Conservation (phyloP, 2,797 vertebrate species). For the Knipowitschia caucasica region DNA sequence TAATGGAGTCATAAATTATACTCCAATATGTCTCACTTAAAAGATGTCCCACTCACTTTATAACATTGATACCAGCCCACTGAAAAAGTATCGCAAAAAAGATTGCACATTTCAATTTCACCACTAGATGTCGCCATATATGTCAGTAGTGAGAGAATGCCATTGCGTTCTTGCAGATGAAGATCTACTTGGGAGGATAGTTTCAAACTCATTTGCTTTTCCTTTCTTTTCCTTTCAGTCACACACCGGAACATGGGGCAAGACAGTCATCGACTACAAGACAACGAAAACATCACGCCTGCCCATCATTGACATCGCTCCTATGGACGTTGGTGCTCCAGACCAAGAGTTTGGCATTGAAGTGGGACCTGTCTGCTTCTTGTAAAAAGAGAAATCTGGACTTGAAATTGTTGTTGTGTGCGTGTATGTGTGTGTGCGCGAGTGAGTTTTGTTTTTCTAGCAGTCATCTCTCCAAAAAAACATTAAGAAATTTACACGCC, state of each 20-base stretch:
- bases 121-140: neutral
- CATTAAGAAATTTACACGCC: slow-evolving; percentile 64
- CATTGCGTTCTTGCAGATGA: too few relatives aligned
- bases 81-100: too few relatives aligned
- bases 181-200: neutral
- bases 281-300: slow-evolving; percentile 97
- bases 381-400: slow-evolving; percentile 98
- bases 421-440: slow-evolving; percentile 53
- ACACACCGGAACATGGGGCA: slow-evolving; percentile 95
- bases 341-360: slow-evolving; percentile 98
- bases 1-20: too few relatives aligned
- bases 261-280: slow-evolving; percentile 97
- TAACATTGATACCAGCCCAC: too few relatives aligned
- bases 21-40: too few relatives aligned
- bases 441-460: slow-evolving; percentile 81
- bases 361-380: slow-evolving; percentile 95
- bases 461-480: slow-evolving; percentile 86
- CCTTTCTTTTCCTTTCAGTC: slow-evolving; percentile 74
- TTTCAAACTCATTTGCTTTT: slow-evolving; percentile 17
- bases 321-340: slow-evolving; percentile 96
- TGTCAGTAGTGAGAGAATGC: neutral
- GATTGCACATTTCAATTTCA: neutral
- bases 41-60: too few relatives aligned
- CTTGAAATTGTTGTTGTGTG: slow-evolving; percentile 89
- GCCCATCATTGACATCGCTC: slow-evolving; percentile 97